A percentile compares a stretch with the other conserved stretches of the same genome.
Evolutionary conservation across 2,888 invertebrate genomes (phyloP).

Genomic region (Aricia artaxerxes): DNA sequence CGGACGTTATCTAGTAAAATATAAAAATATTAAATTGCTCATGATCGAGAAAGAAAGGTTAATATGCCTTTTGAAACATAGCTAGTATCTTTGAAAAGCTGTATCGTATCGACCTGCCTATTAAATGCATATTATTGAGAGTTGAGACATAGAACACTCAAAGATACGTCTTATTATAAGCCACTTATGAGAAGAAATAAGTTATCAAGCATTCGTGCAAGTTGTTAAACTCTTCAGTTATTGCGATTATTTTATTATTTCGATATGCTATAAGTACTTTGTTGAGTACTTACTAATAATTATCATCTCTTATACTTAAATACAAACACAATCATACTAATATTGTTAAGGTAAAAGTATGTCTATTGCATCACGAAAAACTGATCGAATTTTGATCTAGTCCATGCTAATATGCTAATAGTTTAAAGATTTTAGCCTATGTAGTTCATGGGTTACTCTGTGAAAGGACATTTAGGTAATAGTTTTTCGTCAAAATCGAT

Average conservation of each 20-base stretch:
- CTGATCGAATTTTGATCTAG: too few species aligned
- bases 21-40: too few species aligned
- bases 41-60: too few species aligned
- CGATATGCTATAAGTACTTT: neutral
- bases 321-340: neutral
- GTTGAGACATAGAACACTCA: neutral
- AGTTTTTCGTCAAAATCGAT: neutral
- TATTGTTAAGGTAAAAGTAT: too few species aligned
- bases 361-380: too few species aligned
- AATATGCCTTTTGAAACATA: too few species aligned
- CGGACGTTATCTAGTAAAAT: too few species aligned
- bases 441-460: too few species aligned
- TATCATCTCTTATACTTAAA: neutral
- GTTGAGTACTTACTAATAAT: neutral
- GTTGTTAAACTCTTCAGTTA: neutral
- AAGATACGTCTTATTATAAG: neutral
- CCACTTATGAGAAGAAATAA: slow-evolving; percentile 1
- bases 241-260: neutral
- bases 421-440: too few species aligned
- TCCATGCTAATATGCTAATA: too few species aligned
- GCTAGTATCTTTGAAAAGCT: neutral
- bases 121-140: neutral
- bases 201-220: neutral
- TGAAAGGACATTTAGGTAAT: too few species aligned
- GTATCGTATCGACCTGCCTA: neutral